Conservation (phyloP, 1,140 invertebrate genomes). For the Brachionus plicatilis region DNA sequence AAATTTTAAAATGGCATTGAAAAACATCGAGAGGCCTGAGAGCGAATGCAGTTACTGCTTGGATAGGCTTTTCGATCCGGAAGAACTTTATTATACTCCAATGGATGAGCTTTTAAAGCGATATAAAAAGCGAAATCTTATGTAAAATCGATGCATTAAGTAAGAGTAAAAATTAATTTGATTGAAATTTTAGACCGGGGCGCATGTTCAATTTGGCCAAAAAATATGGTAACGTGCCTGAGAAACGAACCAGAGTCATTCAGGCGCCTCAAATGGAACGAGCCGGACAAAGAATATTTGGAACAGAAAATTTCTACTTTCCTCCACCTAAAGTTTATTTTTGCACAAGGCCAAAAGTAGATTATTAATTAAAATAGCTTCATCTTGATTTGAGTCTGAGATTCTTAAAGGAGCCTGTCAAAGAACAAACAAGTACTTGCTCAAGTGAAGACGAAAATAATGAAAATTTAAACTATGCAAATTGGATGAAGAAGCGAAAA, state of each 20-base stretch:
- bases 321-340: constrained; percentile 34
- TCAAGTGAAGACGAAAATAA: constrained; percentile 18
- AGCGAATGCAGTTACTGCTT: neutral
- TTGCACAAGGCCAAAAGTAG: neutral
- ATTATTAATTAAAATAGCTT: neutral
- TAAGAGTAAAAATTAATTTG: neutral
- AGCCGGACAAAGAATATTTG: constrained; percentile 11
- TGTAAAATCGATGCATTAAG: neutral
- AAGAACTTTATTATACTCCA: constrained; percentile 30
- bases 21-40: constrained; percentile 1
- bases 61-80: constrained; percentile 30
- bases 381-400: neutral
- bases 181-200: neutral
- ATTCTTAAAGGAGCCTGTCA: neutral
- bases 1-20: neutral
- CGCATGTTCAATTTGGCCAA: constrained; percentile 27
- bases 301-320: constrained; percentile 12
- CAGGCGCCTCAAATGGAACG: constrained; percentile 23
- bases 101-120: constrained; percentile 26
- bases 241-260: neutral
- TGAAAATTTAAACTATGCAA: neutral
- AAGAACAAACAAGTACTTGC: neutral
- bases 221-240: constrained; percentile 23
- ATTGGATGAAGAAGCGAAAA: constrained; percentile 1
- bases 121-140: constrained; percentile 27